Conservation (phyloP, 2,888 invertebrate species). For the Lutraria lutraria region DNA sequence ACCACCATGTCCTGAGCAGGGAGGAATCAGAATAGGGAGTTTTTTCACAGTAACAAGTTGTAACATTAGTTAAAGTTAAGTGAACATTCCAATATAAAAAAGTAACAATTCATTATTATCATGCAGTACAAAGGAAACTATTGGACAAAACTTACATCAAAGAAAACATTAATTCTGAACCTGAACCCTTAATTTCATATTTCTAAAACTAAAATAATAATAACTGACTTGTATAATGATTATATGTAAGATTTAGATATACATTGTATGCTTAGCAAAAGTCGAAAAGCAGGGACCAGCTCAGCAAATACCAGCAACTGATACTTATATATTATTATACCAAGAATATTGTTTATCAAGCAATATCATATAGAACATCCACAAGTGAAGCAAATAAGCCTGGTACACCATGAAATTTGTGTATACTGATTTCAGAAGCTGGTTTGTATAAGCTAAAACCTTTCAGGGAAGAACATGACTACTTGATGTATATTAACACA, state of each 20-base stretch:
- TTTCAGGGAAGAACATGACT: too few species aligned
- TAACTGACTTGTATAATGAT: too few species aligned
- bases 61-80: neutral
- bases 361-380: neutral
- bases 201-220: too few species aligned
- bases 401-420: neutral
- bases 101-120: neutral
- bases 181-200: too few species aligned
- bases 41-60: conserved; percentile 13
- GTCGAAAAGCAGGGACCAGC: neutral
- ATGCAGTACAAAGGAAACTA: neutral
- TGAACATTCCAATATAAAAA: neutral
- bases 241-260: too few species aligned
- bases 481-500: too few species aligned
- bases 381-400: neutral
- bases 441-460: too few species aligned
- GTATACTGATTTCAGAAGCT: too few species aligned
- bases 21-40: conserved; percentile 40
- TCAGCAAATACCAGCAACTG: neutral
- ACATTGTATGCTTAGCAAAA: neutral
- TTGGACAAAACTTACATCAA: neutral
- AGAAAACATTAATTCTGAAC: neutral
- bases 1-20: conserved; percentile 46
- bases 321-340: too few species aligned
- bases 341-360: neutral